Evolutionary conservation across 2,797 vertebrate species (phyloP).

Genomic region (Craterocephalus amniculus): DNA sequence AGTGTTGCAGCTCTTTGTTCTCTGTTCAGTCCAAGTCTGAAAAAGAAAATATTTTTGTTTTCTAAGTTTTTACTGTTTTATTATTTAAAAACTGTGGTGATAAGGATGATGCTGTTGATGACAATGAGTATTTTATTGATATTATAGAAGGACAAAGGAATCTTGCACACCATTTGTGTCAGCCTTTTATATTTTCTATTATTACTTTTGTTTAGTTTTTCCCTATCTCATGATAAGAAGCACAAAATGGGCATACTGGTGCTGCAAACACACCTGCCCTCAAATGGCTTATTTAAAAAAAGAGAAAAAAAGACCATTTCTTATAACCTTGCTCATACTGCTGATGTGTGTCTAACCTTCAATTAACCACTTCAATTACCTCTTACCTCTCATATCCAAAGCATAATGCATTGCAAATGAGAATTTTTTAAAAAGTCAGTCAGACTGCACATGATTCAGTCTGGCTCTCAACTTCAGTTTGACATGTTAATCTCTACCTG

Average conservation of each 20-base stretch:
- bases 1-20: slow-evolving; percentile 91
- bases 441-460: slow-evolving; percentile 17
- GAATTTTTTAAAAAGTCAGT: slow-evolving; percentile 15
- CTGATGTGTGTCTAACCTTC: slow-evolving; percentile 56
- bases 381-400: slow-evolving; percentile 33
- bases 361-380: slow-evolving; percentile 42
- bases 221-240: slow-evolving; percentile 84
- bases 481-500: slow-evolving; percentile 76
- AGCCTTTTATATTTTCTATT: slow-evolving; percentile 92
- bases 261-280: slow-evolving; percentile 83
- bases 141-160: slow-evolving; percentile 84
- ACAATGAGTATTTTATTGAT: slow-evolving; percentile 84
- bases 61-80: slow-evolving; percentile 90
- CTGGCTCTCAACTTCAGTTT: slow-evolving; percentile 58
- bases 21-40: slow-evolving; percentile 85
- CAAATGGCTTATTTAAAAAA: slow-evolving; percentile 70
- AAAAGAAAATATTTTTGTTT: slow-evolving; percentile 86
- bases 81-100: slow-evolving; percentile 82
- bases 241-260: slow-evolving; percentile 74
- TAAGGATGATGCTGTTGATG: slow-evolving; percentile 74
- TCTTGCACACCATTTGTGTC: slow-evolving; percentile 90
- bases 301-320: slow-evolving; percentile 28
- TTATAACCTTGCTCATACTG: slow-evolving; percentile 61
- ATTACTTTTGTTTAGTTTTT: slow-evolving; percentile 79
- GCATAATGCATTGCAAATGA: slow-evolving; percentile 13